phyloP scores from a whole-genome alignment of 2,888 invertebrate species.

The Corbicula japonica region DNA sequence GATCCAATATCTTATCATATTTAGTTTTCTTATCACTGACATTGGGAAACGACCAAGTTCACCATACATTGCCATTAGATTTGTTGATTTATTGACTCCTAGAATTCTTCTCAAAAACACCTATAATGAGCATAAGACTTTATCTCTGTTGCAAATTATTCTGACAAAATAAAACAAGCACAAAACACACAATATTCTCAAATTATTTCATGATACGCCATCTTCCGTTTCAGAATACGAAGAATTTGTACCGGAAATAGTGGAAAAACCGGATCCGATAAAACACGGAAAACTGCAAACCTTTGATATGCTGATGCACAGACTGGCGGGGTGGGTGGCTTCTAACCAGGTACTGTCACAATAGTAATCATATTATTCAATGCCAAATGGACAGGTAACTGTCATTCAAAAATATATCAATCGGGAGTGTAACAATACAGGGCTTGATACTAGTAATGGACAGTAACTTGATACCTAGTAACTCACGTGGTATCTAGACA shows the following conservation, averaged over 20 bases:
- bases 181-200: background rate
- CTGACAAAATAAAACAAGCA: background rate
- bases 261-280: slow-evolving; percentile 23
- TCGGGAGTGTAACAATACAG: background rate
- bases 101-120: background rate
- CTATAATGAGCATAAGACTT: background rate
- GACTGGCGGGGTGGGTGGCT: slow-evolving; percentile 60
- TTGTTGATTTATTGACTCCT: background rate
- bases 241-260: slow-evolving; percentile 65
- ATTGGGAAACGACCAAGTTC: background rate
- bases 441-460: background rate
- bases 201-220: background rate
- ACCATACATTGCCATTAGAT: background rate
- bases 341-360: slow-evolving; percentile 50
- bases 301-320: slow-evolving; percentile 39
- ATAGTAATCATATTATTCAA: background rate
- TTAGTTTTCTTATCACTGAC: too few relatives aligned
- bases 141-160: background rate
- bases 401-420: background rate
- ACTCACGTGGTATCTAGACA: background rate
- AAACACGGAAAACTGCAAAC: slow-evolving; percentile 53
- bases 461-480: background rate
- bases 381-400: background rate
- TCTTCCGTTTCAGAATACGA: slow-evolving; percentile 46
- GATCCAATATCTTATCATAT: too few relatives aligned